These are phyloP conservation scores for Dicroscelio sp. DNA, from an alignment of 2,888 invertebrate genomes.

Conservation along the genomic window DNA sequence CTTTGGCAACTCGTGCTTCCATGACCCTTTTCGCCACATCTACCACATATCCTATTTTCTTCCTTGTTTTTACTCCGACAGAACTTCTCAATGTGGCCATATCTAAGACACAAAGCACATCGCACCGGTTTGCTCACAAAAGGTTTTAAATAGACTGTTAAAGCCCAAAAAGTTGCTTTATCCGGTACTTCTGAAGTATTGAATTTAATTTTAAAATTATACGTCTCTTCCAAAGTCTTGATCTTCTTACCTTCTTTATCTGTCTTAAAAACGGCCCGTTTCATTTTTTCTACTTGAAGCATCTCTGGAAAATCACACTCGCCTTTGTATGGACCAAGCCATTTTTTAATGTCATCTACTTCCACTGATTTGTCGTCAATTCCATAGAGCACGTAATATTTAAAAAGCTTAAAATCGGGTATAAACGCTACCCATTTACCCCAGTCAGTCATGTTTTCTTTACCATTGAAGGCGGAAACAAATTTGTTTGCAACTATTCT, in stretches of 20 bases:
- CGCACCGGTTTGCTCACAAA: background rate
- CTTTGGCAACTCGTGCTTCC: background rate
- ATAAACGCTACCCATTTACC: conserved; percentile 10
- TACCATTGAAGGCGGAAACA: background rate
- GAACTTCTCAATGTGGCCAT: background rate
- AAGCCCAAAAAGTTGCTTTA: background rate
- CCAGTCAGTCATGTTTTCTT: background rate
- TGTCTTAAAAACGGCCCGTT: too few species aligned
- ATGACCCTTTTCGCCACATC: background rate
- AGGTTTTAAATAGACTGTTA: background rate
- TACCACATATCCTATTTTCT: background rate
- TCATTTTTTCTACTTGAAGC: background rate
- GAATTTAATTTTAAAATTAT: conserved; percentile 21
- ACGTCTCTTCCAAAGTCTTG: background rate
- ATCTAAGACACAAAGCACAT: background rate
- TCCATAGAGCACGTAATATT: background rate
- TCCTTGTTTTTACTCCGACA: background rate
- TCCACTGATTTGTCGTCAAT: background rate
- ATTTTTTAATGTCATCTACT: background rate
- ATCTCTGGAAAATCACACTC: background rate
- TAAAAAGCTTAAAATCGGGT: conserved; percentile 11
- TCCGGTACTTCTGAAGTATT: background rate
- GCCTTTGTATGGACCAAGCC: conserved; percentile 12
- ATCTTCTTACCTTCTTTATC: background rate
- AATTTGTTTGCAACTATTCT: background rate